Evolutionary conservation across 2,797 vertebrate genomes (phyloP).

Genomic region (Siniperca obscura): DNA sequence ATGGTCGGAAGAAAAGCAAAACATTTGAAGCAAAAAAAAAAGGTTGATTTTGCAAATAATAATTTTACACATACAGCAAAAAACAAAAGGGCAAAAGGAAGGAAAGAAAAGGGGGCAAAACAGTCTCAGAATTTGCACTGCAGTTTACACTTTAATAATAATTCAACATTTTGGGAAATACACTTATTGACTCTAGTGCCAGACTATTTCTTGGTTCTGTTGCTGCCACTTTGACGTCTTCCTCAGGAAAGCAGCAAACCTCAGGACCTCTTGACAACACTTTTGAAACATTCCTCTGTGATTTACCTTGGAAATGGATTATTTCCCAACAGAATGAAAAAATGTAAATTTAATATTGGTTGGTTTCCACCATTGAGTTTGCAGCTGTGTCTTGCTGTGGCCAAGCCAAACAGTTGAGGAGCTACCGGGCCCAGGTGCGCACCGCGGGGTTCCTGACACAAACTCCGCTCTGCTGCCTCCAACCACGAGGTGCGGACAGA

Average conservation of each 20-base stretch:
- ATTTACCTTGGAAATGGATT: conserved; percentile 65
- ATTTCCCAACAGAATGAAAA: conserved; percentile 61
- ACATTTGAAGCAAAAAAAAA: conserved; percentile 1
- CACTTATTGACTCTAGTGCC: background rate
- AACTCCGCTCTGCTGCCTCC: conserved; percentile 35
- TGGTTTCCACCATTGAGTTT: conserved; percentile 47
- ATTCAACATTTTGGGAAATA: background rate
- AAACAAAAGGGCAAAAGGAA: conserved; percentile 5
- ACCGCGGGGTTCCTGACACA: conserved; percentile 46
- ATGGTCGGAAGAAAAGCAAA: background rate
- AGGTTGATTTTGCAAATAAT: background rate
- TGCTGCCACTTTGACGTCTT: conserved; percentile 32
- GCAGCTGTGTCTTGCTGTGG: conserved; percentile 61
- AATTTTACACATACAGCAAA: background rate
- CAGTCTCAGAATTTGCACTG: background rate
- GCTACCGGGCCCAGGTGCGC: conserved; percentile 71
- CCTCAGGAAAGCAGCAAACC: conserved; percentile 47
- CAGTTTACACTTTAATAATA: conserved; percentile 1
- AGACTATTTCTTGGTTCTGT: background rate
- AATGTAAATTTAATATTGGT: conserved; percentile 59
- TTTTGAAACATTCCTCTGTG: conserved; percentile 53
- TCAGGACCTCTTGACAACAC: conserved; percentile 21
- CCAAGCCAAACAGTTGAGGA: conserved; percentile 76
- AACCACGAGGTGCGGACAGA: conserved; percentile 70
- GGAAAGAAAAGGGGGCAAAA: background rate